A percentile compares a stretch with the other conserved stretches of the same genome.
These are phyloP conservation scores for Plecotus auritus DNA, from an alignment of 2,113 vertebrate genomes.

Conservation along the genomic window DNA sequence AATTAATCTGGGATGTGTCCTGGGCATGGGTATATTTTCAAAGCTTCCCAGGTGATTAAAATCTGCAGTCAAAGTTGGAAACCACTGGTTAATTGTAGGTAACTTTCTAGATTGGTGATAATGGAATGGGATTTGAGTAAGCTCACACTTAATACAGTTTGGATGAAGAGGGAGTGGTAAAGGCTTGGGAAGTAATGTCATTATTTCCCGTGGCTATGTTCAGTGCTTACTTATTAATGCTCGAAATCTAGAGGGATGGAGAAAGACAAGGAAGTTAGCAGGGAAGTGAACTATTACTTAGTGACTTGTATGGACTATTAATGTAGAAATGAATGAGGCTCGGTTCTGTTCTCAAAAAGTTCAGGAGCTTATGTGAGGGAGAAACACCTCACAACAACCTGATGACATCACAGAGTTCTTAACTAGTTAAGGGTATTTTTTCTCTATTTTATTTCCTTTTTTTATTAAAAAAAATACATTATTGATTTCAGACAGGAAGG, in stretches of 20 bases:
- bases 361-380: background rate
- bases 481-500: too few relatives aligned
- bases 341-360: background rate
- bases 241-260: background rate
- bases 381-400: background rate
- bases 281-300: background rate
- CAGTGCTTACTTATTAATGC: too few relatives aligned
- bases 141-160: background rate
- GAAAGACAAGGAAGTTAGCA: background rate
- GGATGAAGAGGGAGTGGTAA: background rate
- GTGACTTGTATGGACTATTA: background rate
- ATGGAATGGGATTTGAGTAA: background rate
- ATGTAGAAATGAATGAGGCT: background rate
- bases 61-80: constrained; percentile 33
- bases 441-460: background rate
- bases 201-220: too few relatives aligned
- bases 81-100: constrained; percentile 44
- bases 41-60: constrained; percentile 50
- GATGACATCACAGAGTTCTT: background rate
- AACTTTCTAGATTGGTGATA: constrained; percentile 25
- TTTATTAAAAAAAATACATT: too few relatives aligned
- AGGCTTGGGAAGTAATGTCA: background rate
- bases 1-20: constrained; percentile 12
- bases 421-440: background rate
- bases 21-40: constrained; percentile 16